A percentile compares a stretch with the other conserved stretches of the same genome.
Evolutionary conservation across 1,140 invertebrate genomes (phyloP).

Genomic region (Trichonephila clavipes): DNA sequence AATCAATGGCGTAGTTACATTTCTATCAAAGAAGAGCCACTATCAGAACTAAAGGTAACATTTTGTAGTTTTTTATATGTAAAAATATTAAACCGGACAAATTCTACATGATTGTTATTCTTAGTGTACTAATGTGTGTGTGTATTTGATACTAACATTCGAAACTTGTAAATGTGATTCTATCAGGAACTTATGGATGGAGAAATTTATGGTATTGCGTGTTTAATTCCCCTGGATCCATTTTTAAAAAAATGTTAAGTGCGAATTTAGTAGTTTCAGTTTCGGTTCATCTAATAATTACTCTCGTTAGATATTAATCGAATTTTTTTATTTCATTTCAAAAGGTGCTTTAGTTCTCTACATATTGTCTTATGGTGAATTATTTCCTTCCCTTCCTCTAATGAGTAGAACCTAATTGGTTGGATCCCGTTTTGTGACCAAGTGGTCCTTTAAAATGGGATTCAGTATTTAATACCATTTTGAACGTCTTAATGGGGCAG

Average conservation of each 20-base stretch:
- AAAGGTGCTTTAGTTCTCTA: too few species aligned
- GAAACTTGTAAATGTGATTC: background rate
- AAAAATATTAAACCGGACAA: background rate
- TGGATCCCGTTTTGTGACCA: too few species aligned
- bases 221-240: background rate
- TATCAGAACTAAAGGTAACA: slow-evolving; percentile 6
- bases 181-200: too few species aligned
- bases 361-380: too few species aligned
- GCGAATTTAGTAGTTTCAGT: background rate
- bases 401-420: too few species aligned
- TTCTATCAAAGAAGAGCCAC: slow-evolving; percentile 23
- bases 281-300: background rate
- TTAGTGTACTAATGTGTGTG: background rate
- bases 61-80: background rate
- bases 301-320: too few species aligned
- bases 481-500: too few species aligned
- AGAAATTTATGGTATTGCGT: background rate
- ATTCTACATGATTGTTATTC: background rate
- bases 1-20: background rate
- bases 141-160: too few species aligned
- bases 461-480: too few species aligned
- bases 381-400: too few species aligned
- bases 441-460: too few species aligned
- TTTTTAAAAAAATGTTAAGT: background rate
- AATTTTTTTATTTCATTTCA: too few species aligned